Evolutionary conservation across 2,113 vertebrate species (phyloP).

Genomic region (Myocastor coypus): DNA sequence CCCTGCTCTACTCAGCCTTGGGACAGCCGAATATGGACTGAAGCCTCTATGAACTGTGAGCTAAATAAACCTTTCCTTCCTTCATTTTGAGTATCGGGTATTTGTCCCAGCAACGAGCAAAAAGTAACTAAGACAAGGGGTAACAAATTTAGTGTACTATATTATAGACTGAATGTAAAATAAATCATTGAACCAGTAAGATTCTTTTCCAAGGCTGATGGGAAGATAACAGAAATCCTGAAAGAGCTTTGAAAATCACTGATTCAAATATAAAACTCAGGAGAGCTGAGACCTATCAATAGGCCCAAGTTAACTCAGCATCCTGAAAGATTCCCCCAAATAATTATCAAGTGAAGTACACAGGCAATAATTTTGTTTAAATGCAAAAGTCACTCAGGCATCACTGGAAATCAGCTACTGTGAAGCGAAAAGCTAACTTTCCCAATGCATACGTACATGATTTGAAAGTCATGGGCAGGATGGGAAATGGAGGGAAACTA

Average conservation of each 20-base stretch:
- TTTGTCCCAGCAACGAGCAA: too few relatives aligned
- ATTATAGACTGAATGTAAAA: constrained; percentile 52
- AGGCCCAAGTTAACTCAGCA: constrained; percentile 44
- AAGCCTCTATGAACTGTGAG: too few relatives aligned
- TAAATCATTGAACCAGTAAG: constrained; percentile 52
- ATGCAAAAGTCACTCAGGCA: constrained; percentile 68
- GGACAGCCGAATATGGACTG: too few relatives aligned
- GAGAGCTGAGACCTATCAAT: constrained; percentile 48
- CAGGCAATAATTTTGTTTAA: constrained; percentile 61
- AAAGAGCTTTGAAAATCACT: constrained; percentile 63
- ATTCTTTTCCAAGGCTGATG: not conserved
- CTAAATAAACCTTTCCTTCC: too few relatives aligned
- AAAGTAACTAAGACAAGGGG: too few relatives aligned
- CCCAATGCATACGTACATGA: constrained; percentile 16
- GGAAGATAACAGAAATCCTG: constrained; percentile 50
- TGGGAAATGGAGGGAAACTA: not conserved
- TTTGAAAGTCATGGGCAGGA: constrained; percentile 48
- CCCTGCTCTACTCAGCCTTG: too few relatives aligned
- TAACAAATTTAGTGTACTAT: not conserved
- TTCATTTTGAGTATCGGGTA: too few relatives aligned
- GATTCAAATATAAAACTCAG: constrained; percentile 70
- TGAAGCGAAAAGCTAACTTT: constrained; percentile 70
- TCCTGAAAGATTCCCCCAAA: constrained; percentile 72
- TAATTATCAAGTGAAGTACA: constrained; percentile 75
- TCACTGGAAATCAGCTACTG: constrained; percentile 60